Percentiles rank a stretch among this genome's conserved stretches.
Evolutionary conservation across 2,113 vertebrate species (phyloP).

Genomic region (Formicarius rufipectus): DNA sequence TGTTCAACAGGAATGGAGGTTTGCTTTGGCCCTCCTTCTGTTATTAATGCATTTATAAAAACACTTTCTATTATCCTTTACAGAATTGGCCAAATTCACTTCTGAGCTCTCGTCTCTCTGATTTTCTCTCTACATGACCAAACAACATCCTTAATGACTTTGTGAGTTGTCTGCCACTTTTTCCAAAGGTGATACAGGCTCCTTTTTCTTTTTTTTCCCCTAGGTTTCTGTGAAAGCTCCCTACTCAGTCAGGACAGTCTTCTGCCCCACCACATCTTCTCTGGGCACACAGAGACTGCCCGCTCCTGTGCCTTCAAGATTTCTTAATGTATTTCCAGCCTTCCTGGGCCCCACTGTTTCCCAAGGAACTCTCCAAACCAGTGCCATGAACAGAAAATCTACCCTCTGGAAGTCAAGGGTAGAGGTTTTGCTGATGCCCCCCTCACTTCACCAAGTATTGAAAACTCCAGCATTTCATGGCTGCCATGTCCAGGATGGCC

Average conservation of each 20-base stretch:
- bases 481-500: not conserved
- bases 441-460: not conserved
- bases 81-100: not conserved
- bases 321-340: not conserved
- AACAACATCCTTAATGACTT: not conserved
- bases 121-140: not conserved
- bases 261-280: not conserved
- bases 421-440: not conserved
- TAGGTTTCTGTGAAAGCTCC: not conserved
- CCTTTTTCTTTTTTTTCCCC: too few species aligned
- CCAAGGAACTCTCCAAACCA: not conserved
- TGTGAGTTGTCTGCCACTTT: not conserved
- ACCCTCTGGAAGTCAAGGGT: not conserved
- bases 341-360: not conserved
- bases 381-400: not conserved
- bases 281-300: not conserved
- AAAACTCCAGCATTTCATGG: not conserved
- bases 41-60: not conserved
- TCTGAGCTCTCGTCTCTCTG: not conserved
- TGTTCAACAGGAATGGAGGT: not conserved
- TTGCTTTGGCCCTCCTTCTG: not conserved
- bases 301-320: accelerated
- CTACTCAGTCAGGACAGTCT: not conserved
- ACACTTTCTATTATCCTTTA: not conserved
- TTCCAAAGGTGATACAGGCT: not conserved